Evolutionary conservation across 2,797 vertebrate genomes (phyloP).

Genomic region (Anguilla marmorata): DNA sequence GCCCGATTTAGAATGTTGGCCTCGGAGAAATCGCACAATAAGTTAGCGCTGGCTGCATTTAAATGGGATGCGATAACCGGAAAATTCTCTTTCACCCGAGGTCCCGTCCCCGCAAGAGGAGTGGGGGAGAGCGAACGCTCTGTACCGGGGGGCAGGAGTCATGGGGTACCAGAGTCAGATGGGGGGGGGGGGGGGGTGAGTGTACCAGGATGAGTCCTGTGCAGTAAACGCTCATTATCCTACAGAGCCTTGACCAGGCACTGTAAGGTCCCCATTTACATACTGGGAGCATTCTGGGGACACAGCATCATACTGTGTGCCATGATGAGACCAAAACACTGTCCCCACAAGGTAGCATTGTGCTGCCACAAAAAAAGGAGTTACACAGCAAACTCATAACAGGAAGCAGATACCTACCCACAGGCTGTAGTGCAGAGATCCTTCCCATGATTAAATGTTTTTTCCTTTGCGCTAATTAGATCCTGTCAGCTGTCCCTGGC

Average conservation of each 20-base stretch:
- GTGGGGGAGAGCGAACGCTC: neutral
- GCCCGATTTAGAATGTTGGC: constrained; percentile 67
- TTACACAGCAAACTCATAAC: constrained; percentile 1
- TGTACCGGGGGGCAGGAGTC: neutral
- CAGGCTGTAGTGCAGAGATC: neutral
- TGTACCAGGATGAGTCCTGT: neutral
- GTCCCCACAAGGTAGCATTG: neutral
- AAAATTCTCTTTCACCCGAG: constrained; percentile 70
- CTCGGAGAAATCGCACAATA: constrained; percentile 68
- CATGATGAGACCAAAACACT: neutral
- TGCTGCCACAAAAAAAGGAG: neutral
- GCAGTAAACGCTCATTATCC: neutral
- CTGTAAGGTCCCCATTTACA: neutral
- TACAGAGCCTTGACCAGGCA: neutral
- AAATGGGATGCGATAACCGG: constrained; percentile 72
- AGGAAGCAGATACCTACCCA: constrained; percentile 20
- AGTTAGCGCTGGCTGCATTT: constrained; percentile 64
- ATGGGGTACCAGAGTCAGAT: neutral
- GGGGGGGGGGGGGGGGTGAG: neutral
- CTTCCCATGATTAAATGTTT: constrained; percentile 1
- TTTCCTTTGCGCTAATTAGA: constrained; percentile 1
- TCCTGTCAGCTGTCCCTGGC: constrained; percentile 10
- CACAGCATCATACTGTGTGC: neutral
- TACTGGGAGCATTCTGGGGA: neutral
- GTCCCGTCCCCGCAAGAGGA: constrained; percentile 30